Percentiles rank a stretch among this genome's conserved stretches.
These are phyloP conservation scores for Mionectes olivaceus DNA, from an alignment of 2,797 vertebrate genomes.

Conservation along the genomic window DNA sequence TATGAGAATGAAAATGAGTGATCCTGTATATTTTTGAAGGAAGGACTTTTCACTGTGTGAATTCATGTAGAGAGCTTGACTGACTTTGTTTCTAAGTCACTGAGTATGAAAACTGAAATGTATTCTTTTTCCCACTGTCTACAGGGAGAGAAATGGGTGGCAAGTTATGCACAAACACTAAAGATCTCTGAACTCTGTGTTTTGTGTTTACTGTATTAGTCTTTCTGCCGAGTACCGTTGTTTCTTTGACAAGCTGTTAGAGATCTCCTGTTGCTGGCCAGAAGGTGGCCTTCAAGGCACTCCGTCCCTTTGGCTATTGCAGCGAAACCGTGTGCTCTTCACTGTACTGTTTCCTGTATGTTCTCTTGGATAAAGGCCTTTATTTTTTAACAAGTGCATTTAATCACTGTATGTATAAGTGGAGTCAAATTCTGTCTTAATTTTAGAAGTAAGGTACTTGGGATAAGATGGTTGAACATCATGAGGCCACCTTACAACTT, in stretches of 20 bases:
- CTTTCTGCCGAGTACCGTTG: not conserved
- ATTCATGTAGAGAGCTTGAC: conserved; percentile 32
- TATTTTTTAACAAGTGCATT: conserved; percentile 54
- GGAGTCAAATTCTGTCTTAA: not conserved
- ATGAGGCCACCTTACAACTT: not conserved
- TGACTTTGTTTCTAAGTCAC: conserved; percentile 46
- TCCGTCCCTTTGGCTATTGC: not conserved
- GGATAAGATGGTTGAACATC: not conserved
- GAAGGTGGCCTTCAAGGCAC: not conserved
- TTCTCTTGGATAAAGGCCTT: conserved; percentile 16
- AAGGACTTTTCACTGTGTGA: conserved; percentile 56
- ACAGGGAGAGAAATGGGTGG: not conserved
- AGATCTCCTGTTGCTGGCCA: conserved; percentile 34
- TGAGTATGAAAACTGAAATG: not conserved
- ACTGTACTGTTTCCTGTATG: not conserved
- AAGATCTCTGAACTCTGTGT: conserved; percentile 10
- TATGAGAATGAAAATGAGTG: conserved; percentile 23
- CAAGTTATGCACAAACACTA: conserved; percentile 21
- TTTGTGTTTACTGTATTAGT: not conserved
- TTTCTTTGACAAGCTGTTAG: not conserved
- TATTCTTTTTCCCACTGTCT: not conserved
- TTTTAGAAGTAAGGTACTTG: not conserved
- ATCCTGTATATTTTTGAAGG: conserved; percentile 43
- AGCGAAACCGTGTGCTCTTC: not conserved
- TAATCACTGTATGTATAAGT: not conserved